Evolutionary conservation across 2,113 vertebrate genomes (phyloP).

Genomic region (Dicaeum eximium): DNA sequence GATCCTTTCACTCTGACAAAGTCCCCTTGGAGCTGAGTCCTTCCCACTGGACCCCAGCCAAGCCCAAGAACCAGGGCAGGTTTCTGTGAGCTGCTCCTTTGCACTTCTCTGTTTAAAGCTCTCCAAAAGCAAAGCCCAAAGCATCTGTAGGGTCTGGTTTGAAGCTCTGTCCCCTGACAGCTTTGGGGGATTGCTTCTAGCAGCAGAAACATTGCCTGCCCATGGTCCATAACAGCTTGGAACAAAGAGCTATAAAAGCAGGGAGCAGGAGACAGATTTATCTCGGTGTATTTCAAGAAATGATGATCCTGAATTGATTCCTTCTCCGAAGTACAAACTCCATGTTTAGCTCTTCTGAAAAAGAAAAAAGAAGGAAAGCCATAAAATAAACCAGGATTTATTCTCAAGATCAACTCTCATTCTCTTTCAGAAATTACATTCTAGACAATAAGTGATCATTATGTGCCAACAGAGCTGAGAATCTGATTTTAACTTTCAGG

Average conservation of each 20-base stretch:
- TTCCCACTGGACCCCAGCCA: not conserved
- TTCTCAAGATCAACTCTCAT: not conserved
- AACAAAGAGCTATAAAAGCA: not conserved
- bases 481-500: conserved; percentile 53
- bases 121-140: not conserved
- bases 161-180: not conserved
- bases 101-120: rapidly evolving
- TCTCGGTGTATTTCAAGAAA: not conserved
- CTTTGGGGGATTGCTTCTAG: not conserved
- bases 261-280: not conserved
- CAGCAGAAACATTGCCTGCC: not conserved
- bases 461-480: conserved; percentile 4
- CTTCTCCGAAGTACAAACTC: not conserved
- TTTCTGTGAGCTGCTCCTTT: not conserved
- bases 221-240: not conserved
- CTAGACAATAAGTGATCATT: conserved; percentile 8
- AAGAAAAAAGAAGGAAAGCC: not conserved
- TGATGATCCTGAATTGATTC: not conserved
- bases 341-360: not conserved
- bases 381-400: not conserved
- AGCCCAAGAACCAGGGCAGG: not conserved
- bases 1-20: not conserved
- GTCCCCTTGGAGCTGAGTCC: not conserved
- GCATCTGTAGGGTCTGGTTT: not conserved
- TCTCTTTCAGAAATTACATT: conserved; percentile 10